Evolutionary conservation across 92 coral and sea anemone genomes (phyloP), one percentile per base, ranked within the genome.

Genomic region (Porites rus): DNA sequence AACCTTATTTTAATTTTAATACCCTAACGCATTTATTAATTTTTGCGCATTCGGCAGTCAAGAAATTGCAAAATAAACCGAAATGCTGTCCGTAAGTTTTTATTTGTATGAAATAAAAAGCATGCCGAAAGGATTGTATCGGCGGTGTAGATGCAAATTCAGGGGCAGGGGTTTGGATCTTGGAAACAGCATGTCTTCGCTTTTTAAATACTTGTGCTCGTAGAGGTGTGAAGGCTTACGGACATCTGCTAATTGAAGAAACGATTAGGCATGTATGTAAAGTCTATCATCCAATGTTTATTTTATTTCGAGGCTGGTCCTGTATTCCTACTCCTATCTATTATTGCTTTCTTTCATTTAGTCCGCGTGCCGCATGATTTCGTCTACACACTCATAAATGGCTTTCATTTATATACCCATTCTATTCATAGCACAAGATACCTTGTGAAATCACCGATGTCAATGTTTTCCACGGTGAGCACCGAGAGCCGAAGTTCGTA

Each of bases 381-480:
- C 61, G 61, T 56, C 1, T 17, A 46, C 14, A 4, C 8, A 25
- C 46, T 22, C 11, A 10, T 3, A 10, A 25, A 53, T 21, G 7
- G 16, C 2, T 3, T 72, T 69, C 7, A 10, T 54, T 51, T 78
- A 3, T 65, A 38, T 11, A 19, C 53, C 46, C 20, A 19, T 56
- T 10, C 16, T 56, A 10, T 56, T 56, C 2, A 14, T 81, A 96
- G 98, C 95, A 96, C 87, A 81, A 92, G 14, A 86, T 96, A 19
- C 95, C 98, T 14, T 85, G 91, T 19, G 98, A 96, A 64, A 76
- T 90, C 64, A 51, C 75, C 12, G 98, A 96, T 58, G 96, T 96
- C 12, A 89, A 96, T 72, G 92, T 96, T 4, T 92, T 96, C 31
- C 86, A 91, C 79, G 96, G 93, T 8, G 94, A 86, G 67, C 93